These are phyloP conservation scores for Catharus fuscescens DNA, from an alignment of 2,113 vertebrate species.

Conservation along the genomic window DNA sequence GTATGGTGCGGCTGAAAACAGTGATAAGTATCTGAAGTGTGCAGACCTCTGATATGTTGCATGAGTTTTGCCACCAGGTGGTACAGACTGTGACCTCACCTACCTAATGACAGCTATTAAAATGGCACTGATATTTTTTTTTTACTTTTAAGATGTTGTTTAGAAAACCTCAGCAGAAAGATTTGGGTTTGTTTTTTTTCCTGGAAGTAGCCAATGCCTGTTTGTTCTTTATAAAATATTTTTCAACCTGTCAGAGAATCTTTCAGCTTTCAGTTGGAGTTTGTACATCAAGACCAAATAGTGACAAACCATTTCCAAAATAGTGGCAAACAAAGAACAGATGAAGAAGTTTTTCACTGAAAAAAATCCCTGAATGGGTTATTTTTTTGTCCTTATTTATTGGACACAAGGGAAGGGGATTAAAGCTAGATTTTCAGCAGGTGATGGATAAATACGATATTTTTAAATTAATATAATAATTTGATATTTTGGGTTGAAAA, in stretches of 20 bases:
- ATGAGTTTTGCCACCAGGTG: background rate
- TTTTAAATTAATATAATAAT: background rate
- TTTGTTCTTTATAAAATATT: background rate
- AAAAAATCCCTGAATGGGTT: background rate
- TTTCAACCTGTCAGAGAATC: background rate
- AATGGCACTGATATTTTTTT: background rate
- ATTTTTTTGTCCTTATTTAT: background rate
- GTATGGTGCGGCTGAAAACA: background rate
- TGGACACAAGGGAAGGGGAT: background rate
- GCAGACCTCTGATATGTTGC: rapidly evolving
- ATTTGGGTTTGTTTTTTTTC: background rate
- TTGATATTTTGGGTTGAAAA: background rate
- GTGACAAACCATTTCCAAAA: background rate
- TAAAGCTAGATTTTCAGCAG: background rate
- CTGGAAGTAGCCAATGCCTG: background rate
- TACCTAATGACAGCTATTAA: background rate
- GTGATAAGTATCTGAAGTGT: background rate
- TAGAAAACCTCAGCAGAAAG: background rate
- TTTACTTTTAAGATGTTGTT: background rate
- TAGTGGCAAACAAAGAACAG: background rate
- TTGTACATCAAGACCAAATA: background rate
- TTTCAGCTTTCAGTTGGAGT: background rate
- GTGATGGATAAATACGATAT: background rate
- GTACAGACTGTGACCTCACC: background rate
- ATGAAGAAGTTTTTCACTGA: background rate